A percentile compares a stretch with the other conserved stretches of the same genome.
Conservation (phyloP, 2,797 vertebrate species). For the Monodelphis domestica region DNA sequence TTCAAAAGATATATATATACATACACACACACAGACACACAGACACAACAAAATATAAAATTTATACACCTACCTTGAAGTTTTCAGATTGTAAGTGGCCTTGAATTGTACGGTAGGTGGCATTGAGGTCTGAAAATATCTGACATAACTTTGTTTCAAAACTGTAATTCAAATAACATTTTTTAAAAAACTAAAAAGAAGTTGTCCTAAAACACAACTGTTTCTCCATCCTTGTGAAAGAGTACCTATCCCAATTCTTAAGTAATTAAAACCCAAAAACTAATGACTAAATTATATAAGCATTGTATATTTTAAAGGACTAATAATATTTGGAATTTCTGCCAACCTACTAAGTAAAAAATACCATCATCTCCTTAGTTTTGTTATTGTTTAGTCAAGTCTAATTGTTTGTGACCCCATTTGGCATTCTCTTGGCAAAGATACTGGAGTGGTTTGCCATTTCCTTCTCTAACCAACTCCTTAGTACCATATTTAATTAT, state of each 20-base stretch:
- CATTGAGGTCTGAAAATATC: conserved; percentile 97
- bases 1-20: neutral
- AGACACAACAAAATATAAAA: conserved; percentile 43
- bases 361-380: too few species aligned
- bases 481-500: neutral
- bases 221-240: conserved; percentile 38
- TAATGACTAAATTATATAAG: conserved; percentile 19
- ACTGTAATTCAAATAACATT: conserved; percentile 87
- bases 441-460: too few species aligned
- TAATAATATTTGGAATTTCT: conserved; percentile 29
- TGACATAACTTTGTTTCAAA: conserved; percentile 98
- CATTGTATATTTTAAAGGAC: conserved; percentile 11
- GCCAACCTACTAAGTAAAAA: too few species aligned
- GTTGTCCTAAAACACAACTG: conserved; percentile 39
- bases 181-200: conserved; percentile 55
- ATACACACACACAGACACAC: neutral
- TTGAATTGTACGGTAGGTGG: conserved; percentile 98
- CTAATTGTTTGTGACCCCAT: too few species aligned
- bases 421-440: too few species aligned
- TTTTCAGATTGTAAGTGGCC: conserved; percentile 98
- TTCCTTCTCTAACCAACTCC: too few species aligned
- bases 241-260: conserved; percentile 16
- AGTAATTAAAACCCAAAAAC: conserved; percentile 46
- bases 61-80: conserved; percentile 93
- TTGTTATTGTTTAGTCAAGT: too few species aligned